Evolutionary conservation across 2,888 invertebrate species (phyloP).

Genomic region (Ormyrus thymus): DNA sequence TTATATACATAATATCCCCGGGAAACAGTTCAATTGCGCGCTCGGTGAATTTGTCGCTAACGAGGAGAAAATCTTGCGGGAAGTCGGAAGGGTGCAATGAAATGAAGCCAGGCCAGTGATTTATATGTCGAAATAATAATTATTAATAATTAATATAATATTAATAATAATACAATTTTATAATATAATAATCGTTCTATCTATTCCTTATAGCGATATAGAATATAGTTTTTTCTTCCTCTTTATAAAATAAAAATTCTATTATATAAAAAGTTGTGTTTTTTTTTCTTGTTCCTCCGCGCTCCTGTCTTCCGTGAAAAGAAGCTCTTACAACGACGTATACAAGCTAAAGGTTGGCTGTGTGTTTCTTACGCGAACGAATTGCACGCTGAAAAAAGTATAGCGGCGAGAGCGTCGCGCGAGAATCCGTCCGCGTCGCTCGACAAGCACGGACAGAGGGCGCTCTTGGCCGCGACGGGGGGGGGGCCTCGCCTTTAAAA

Average conservation of each 20-base stretch:
- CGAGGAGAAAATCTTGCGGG: slow-evolving; percentile 3
- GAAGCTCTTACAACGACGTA: slow-evolving; percentile 56
- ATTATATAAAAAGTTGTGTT: slow-evolving; percentile 68
- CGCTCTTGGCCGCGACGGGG: background rate
- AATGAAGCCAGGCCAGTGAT: slow-evolving; percentile 24
- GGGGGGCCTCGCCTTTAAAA: too few relatives aligned
- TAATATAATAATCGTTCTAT: slow-evolving; percentile 67
- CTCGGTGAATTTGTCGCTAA: background rate
- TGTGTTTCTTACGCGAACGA: slow-evolving; percentile 51
- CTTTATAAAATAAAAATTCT: slow-evolving; percentile 72
- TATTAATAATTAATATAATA: slow-evolving; percentile 65
- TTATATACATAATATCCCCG: too few relatives aligned
- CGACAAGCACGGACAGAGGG: slow-evolving; percentile 33
- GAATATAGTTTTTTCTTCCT: slow-evolving; percentile 69
- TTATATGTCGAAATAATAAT: slow-evolving; percentile 58
- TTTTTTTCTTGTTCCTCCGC: slow-evolving; percentile 46
- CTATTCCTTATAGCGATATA: slow-evolving; percentile 63
- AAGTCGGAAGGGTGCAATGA: slow-evolving; percentile 14
- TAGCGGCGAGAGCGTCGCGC: slow-evolving; percentile 13
- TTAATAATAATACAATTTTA: slow-evolving; percentile 64
- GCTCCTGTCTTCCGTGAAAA: slow-evolving; percentile 50
- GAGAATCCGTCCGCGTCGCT: slow-evolving; percentile 30
- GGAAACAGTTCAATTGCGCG: slow-evolving; percentile 14
- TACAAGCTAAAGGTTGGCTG: slow-evolving; percentile 55
- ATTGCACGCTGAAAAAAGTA: slow-evolving; percentile 53